These are phyloP conservation scores for Gymnocephalus cernua DNA, from an alignment of 2,113 vertebrate genomes.

Conservation along the genomic window DNA sequence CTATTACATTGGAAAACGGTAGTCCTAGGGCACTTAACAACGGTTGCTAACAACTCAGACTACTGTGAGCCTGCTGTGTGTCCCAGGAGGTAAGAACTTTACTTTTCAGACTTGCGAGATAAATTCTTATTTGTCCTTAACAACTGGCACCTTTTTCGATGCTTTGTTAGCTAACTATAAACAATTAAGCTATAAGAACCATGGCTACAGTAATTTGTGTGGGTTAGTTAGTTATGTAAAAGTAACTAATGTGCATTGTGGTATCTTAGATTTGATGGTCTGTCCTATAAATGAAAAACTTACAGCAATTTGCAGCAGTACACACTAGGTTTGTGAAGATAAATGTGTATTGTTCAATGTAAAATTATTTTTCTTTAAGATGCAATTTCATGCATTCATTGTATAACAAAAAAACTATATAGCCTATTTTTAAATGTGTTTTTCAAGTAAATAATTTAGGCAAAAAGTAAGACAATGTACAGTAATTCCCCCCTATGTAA, in stretches of 20 bases:
- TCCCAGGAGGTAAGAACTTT: background rate
- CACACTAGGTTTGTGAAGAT: background rate
- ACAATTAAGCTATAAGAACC: background rate
- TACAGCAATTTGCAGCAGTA: background rate
- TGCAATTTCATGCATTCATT: background rate
- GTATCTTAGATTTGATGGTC: background rate
- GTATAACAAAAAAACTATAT: background rate
- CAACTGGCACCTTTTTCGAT: background rate
- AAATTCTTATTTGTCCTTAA: background rate
- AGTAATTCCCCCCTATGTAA: no score
- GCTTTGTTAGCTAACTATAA: background rate
- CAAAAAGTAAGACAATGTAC: background rate
- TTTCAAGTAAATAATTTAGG: background rate
- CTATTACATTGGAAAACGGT: no score
- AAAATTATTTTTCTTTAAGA: background rate
- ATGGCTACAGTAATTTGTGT: background rate
- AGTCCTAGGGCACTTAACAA: slow-evolving; percentile 54
- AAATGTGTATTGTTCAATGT: background rate
- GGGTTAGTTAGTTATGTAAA: background rate
- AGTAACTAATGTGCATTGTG: background rate
- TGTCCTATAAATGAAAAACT: background rate
- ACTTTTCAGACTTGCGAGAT: slow-evolving; percentile 33
- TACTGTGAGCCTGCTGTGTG: background rate
- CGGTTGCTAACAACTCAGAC: slow-evolving; percentile 84
- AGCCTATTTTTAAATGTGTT: background rate